phyloP scores from a whole-genome alignment of 2,888 invertebrate genomes.

The Cynaeus angustus region DNA sequence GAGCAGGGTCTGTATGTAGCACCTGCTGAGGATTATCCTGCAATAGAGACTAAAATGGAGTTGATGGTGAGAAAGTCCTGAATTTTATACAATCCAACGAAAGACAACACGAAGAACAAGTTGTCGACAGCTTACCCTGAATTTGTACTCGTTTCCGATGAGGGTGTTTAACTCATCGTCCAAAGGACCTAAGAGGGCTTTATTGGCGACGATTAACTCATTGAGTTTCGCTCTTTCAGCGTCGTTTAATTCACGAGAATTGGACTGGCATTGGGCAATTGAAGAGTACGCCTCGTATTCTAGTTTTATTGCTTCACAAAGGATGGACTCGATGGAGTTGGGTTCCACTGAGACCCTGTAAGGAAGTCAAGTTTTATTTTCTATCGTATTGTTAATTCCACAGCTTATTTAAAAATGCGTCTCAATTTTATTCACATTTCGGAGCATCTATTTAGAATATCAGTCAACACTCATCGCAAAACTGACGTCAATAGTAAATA shows the following conservation, averaged over 20 bases:
- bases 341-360: constrained; percentile 75
- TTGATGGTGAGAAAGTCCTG: neutral
- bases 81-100: neutral
- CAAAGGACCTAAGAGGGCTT: constrained; percentile 87
- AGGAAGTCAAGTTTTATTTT: neutral
- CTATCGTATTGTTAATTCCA: neutral
- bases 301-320: constrained; percentile 89
- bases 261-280: constrained; percentile 74
- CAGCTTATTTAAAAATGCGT: too few species aligned
- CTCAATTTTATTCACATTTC: neutral
- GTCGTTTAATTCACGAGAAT: constrained; percentile 82
- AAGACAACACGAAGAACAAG: neutral
- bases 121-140: constrained; percentile 71
- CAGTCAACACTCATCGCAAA: too few species aligned
- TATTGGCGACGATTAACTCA: constrained; percentile 89
- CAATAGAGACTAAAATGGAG: constrained; percentile 49
- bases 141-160: constrained; percentile 78
- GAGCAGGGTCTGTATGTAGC: constrained; percentile 76
- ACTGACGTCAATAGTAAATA: too few species aligned
- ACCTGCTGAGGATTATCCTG: constrained; percentile 60
- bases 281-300: constrained; percentile 84
- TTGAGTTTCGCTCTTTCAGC: constrained; percentile 89
- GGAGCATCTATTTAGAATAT: too few species aligned
- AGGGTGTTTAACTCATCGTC: constrained; percentile 86
- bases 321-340: constrained; percentile 87